Evolutionary conservation across 2,888 invertebrate genomes (phyloP), one percentile per base, ranked within the genome.

Genomic region (Lacanobia wlatinum): DNA sequence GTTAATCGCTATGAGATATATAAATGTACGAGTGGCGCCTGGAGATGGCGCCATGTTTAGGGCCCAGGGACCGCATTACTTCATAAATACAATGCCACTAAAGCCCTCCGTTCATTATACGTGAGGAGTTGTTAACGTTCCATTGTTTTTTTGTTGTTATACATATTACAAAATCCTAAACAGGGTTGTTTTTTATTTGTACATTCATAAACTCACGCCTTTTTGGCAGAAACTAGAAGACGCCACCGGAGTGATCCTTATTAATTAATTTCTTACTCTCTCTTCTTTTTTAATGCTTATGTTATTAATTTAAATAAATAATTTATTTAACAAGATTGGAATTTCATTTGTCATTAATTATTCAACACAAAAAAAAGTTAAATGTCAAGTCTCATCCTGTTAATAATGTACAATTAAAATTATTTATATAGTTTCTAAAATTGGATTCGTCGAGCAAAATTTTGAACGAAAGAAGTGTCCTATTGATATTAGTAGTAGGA

Each of bases 1-100:
- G 87, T 87, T 87, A 84, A 83, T 84, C 76, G 84, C 58, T 86
- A 86, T 87, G 87, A 86, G 82, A 86, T 80, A 84, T 80, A 84
- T 82, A 76, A 79, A 81, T 84, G 81, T 84, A 78, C 73, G 84
- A 84, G 84, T 71, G 79, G 82, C 83, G 84, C 78, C 78, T 63
- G 73, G 76, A 80, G 82, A 81, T 84, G 88, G 78, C 83, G 84
- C 84, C 84, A 76, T 60, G 73, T 70, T 77, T 60, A 76, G 65
- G 62, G 68, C 70, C 58, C 70, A 79, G 67, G 63, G 70, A 60
- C 79, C 55, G 50, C 84, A 78, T 75, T 65, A 76, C 69, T 84
- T 78, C 68, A 60, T 81, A 81, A 84, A 79, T 84, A 83, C 82
- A 82, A 81, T 84, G 59, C 59, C 34, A 68, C 76, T 70, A 73